Evolutionary conservation across 2,888 invertebrate species (phyloP), one percentile per base, ranked within the genome.

Genomic region (Ptychoptera contaminata): DNA sequence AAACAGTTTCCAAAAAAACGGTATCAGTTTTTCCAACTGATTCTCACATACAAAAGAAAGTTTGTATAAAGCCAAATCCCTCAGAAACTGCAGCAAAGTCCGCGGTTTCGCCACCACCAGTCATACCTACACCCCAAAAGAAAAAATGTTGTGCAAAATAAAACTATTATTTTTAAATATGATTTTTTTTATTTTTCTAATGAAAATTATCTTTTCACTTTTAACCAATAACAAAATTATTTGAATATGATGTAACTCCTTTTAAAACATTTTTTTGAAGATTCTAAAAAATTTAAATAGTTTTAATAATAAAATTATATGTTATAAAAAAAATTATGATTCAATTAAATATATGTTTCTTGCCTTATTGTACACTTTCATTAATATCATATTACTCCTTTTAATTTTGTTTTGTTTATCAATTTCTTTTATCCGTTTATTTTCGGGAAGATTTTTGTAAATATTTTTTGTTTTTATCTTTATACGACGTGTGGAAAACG

Each of bases 291-390:
- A 43, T 15, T 40, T 42, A 45, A 44, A 37, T n/a, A 29, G 16
- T 23, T 31, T 35, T 2, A 40, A 30, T 30, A 8, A 34, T 41
- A 2, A 11, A 8, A 2, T 9, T 15, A 41, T 35, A 30, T 11
- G n/a, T 23, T 14, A 23, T 37, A 9, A n/a, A 37, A 39, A 8
- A 30, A 40, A 12, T 11, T 31, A 15, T 14, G 39, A 14, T 16
- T n/a, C 40, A 37, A 34, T 23, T 32, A 37, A 40, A 11, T 30
- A 40, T 11, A 50, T 10, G 23, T 8, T 14, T 10, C 10, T 45
- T 64, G 82, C 83, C 70, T 74, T 78, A 58, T 81, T 81, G 62
- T 85, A 87, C 46, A 84, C 70, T 58, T 78, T 75, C 2, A 79
- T 78, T 72, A 87, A 76, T 29, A 85, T 60, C 52, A 79, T 72